Conservation (phyloP, 2,113 vertebrate genomes). For the Hystrix brachyura region DNA sequence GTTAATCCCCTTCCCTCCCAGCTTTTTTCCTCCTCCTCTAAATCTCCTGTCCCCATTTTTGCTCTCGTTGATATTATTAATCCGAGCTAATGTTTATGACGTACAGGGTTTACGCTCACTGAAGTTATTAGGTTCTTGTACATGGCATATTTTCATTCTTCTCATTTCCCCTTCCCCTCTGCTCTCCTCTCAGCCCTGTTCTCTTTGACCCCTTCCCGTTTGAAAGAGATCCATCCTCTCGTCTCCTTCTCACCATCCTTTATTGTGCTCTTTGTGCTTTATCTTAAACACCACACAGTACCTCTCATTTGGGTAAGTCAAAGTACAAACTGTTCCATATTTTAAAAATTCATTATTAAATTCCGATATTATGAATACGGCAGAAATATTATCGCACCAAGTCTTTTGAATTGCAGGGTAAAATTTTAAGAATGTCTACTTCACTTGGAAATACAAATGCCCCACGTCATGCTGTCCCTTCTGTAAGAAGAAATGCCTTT, state of each 20-base stretch:
- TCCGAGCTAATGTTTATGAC: background rate
- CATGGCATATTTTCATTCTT: background rate
- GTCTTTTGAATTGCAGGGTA: background rate
- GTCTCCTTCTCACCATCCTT: background rate
- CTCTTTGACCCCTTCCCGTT: background rate
- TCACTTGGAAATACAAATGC: background rate
- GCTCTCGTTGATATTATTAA: background rate
- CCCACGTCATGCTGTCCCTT: background rate
- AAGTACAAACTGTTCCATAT: background rate
- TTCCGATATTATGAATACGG: background rate
- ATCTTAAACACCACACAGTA: background rate
- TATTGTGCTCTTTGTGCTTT: background rate
- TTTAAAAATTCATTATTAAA: background rate
- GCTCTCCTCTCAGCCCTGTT: background rate
- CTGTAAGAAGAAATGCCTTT: slow-evolving; percentile 27
- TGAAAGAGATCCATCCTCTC: background rate
- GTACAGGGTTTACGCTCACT: background rate
- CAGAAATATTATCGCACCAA: background rate
- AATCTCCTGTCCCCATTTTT: background rate
- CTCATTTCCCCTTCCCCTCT: too few species aligned
- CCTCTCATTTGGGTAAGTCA: background rate
- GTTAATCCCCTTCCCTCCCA: background rate
- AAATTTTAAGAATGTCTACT: slow-evolving; percentile 15
- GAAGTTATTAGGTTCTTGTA: background rate
- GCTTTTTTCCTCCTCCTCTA: background rate